A percentile compares a stretch with the other conserved stretches of the same genome.
Evolutionary conservation across 2,113 vertebrate species (phyloP).

Genomic region (Smithornis capensis): DNA sequence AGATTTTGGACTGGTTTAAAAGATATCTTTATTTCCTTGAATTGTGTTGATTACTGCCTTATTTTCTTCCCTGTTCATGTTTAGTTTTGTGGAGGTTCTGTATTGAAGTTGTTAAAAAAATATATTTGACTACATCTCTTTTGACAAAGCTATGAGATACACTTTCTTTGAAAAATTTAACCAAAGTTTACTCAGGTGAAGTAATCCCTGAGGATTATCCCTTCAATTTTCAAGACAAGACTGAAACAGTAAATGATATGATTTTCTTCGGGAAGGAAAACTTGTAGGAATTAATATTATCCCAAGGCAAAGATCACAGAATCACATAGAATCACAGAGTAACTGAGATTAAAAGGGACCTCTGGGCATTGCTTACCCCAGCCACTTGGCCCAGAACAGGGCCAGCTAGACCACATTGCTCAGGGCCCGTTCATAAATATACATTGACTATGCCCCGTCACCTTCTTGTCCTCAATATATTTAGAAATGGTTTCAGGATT

Average conservation of each 20-base stretch:
- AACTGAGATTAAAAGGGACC: not conserved
- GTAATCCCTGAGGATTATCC: not conserved
- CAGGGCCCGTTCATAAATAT: not conserved
- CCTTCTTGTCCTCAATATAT: not conserved
- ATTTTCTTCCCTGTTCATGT: not conserved
- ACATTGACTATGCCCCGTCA: not conserved
- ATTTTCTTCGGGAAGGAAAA: not conserved
- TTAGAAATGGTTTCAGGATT: not conserved
- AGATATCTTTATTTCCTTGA: slow-evolving; percentile 13
- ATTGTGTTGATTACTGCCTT: not conserved
- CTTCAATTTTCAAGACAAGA: not conserved
- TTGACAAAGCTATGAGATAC: not conserved
- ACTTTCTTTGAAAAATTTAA: not conserved
- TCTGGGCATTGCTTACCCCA: not conserved
- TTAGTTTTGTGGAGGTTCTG: not conserved
- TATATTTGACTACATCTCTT: not conserved
- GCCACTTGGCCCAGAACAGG: not conserved
- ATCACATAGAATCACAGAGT: not conserved
- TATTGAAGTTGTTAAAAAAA: not conserved
- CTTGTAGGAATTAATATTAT: not conserved
- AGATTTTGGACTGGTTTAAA: not conserved
- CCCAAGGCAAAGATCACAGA: not conserved
- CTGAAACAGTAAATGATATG: not conserved
- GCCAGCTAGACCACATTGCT: not conserved
- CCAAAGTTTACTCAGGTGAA: not conserved